Conservation (phyloP, 2,797 vertebrate genomes). For the Lates japonicus region DNA sequence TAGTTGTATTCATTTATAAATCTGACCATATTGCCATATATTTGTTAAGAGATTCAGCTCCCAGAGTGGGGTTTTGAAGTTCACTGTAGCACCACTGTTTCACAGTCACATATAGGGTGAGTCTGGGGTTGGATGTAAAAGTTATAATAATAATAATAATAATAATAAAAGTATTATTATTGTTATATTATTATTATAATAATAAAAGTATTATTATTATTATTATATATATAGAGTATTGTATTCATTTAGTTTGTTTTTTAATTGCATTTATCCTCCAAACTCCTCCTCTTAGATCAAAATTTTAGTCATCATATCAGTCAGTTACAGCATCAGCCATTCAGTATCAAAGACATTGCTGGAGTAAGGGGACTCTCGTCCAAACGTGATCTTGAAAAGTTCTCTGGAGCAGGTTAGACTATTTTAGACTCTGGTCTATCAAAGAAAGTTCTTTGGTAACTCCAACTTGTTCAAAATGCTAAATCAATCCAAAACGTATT, state of each 20-base stretch:
- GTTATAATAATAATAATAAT: too few relatives aligned
- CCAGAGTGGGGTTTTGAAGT: background rate
- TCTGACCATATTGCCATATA: slow-evolving; percentile 43
- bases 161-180: too few relatives aligned
- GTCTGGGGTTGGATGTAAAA: background rate
- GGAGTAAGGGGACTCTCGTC: slow-evolving; percentile 3
- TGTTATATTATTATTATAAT: too few relatives aligned
- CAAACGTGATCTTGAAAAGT: slow-evolving; percentile 19
- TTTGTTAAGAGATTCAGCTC: slow-evolving; percentile 24
- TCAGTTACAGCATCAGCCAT: slow-evolving; percentile 6
- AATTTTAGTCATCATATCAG: slow-evolving; percentile 1
- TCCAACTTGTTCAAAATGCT: background rate
- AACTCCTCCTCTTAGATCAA: background rate
- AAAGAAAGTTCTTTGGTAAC: slow-evolving; percentile 2
- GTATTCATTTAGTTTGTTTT: background rate
- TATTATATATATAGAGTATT: too few relatives aligned
- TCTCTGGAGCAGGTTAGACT: background rate
- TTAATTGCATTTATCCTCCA: background rate
- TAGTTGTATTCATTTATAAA: slow-evolving; percentile 36
- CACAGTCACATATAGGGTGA: background rate
- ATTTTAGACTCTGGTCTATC: background rate
- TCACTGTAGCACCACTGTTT: background rate
- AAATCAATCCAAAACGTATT: too few relatives aligned
- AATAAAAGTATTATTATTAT: too few relatives aligned
- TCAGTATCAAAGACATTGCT: slow-evolving; percentile 9